Evolutionary conservation across 1,140 invertebrate species (phyloP).

Genomic region (Caenorhabditis remanei): DNA sequence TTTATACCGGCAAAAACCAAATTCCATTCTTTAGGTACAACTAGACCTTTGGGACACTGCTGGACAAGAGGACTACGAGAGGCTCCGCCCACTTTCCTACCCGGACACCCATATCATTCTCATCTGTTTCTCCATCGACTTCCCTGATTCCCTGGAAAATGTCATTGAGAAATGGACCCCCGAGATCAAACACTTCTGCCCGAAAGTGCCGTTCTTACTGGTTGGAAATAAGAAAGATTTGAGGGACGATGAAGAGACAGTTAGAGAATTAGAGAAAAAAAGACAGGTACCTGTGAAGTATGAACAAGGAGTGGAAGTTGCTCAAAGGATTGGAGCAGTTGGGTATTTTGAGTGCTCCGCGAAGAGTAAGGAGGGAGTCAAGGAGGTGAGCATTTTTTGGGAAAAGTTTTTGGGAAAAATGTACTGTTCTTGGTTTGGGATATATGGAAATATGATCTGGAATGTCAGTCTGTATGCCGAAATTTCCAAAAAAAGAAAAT

Average conservation of each 20-base stretch:
- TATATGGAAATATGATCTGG: too few species aligned
- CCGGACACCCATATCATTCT: constrained; percentile 96
- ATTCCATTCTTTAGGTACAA: too few species aligned
- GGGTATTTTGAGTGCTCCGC: not conserved
- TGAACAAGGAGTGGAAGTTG: not conserved
- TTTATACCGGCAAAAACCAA: too few species aligned
- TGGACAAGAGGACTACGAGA: constrained; percentile 97
- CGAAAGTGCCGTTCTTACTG: not conserved
- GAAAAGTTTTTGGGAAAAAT: too few species aligned
- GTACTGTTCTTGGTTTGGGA: too few species aligned
- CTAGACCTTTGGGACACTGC: constrained; percentile 97
- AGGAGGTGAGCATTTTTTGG: not conserved
- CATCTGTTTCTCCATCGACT: constrained; percentile 97
- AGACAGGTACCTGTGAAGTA: not conserved
- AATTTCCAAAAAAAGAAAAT: too few species aligned
- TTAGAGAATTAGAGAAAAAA: not conserved
- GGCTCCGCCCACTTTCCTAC: constrained; percentile 92
- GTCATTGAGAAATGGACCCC: constrained; percentile 95
- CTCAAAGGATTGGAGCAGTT: not conserved
- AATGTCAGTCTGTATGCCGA: too few species aligned
- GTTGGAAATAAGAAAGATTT: constrained; percentile 2
- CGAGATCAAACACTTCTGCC: not conserved
- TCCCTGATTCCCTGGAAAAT: constrained; percentile 94
- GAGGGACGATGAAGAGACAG: not conserved
- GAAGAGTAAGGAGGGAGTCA: not conserved